phyloP scores from a whole-genome alignment of 2,113 vertebrate species.

The Pseudorhombus dupliciocellatus region DNA sequence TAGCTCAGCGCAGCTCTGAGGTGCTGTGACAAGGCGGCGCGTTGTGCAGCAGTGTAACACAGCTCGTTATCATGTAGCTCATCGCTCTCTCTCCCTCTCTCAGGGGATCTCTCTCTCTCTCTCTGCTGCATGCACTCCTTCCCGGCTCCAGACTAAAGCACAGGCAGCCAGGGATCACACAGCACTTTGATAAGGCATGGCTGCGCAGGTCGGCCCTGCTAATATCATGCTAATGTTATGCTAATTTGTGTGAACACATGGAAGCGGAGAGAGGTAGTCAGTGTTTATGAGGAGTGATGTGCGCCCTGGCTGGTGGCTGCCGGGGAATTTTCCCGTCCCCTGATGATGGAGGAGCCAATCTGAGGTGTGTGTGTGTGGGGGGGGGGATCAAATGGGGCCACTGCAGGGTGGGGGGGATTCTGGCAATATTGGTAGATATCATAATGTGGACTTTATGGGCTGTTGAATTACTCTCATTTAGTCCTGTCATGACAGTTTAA shows the following conservation, averaged over 20 bases:
- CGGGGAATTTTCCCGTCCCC: conserved; percentile 59
- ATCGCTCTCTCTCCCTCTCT: conserved; percentile 63
- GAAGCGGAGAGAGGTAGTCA: conserved; percentile 55
- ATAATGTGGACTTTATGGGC: conserved; percentile 51
- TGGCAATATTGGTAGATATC: conserved; percentile 38
- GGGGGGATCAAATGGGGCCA: conserved; percentile 43
- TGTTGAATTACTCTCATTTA: conserved; percentile 66
- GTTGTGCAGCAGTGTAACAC: conserved; percentile 71
- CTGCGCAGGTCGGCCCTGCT: conserved; percentile 60
- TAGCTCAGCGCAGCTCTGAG: conserved; percentile 65
- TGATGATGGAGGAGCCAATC: conserved; percentile 63
- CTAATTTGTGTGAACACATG: conserved; percentile 69
- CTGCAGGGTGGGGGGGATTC: conserved; percentile 2
- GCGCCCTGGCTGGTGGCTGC: conserved; percentile 49
- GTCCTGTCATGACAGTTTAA: conserved; percentile 52
- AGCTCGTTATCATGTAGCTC: conserved; percentile 77
- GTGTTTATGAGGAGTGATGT: conserved; percentile 69
- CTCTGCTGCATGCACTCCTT: conserved; percentile 25
- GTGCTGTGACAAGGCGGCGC: conserved; percentile 66
- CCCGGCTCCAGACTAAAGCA: conserved; percentile 64
- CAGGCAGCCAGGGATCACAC: conserved; percentile 70
- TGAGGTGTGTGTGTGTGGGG: conserved; percentile 3
- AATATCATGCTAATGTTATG: conserved; percentile 73
- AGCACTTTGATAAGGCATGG: conserved; percentile 70
- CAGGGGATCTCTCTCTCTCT: conserved; percentile 49